These are phyloP conservation scores for Thaleichthys pacificus DNA, from an alignment of 2,797 vertebrate genomes.

Conservation along the genomic window DNA sequence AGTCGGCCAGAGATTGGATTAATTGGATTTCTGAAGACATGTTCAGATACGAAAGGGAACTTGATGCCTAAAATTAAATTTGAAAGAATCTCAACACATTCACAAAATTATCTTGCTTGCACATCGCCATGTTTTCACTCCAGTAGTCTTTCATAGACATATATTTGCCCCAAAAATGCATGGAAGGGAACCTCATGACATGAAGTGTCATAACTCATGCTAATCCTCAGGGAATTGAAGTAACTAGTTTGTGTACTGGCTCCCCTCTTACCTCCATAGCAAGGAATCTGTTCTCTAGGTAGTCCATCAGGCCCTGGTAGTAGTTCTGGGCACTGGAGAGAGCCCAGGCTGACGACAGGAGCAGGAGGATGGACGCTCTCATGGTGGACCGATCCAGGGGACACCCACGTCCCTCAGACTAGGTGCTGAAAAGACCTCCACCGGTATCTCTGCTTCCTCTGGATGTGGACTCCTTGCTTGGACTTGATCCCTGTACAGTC, in stretches of 20 bases:
- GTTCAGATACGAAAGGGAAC: slow-evolving; percentile 32
- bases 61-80: background rate
- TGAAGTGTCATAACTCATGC: too few species aligned
- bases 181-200: too few species aligned
- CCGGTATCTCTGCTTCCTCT: slow-evolving; percentile 14
- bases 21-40: slow-evolving; percentile 54
- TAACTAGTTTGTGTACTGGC: slow-evolving; percentile 7
- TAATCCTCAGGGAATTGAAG: background rate
- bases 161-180: too few species aligned
- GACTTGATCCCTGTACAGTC: slow-evolving; percentile 22
- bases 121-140: background rate
- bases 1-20: slow-evolving; percentile 61
- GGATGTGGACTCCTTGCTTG: background rate
- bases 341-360: slow-evolving; percentile 75
- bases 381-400: slow-evolving; percentile 55
- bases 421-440: slow-evolving; percentile 26
- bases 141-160: too few species aligned
- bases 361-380: slow-evolving; percentile 67
- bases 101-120: background rate
- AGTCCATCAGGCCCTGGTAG: slow-evolving; percentile 92
- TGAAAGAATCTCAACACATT: background rate
- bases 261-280: slow-evolving; percentile 87
- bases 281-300: slow-evolving; percentile 89
- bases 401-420: slow-evolving; percentile 30
- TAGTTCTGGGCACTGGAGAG: slow-evolving; percentile 78